Base-by-base conservation (phyloP, 2,888 invertebrate species). In the Folsomia candida region DNA sequence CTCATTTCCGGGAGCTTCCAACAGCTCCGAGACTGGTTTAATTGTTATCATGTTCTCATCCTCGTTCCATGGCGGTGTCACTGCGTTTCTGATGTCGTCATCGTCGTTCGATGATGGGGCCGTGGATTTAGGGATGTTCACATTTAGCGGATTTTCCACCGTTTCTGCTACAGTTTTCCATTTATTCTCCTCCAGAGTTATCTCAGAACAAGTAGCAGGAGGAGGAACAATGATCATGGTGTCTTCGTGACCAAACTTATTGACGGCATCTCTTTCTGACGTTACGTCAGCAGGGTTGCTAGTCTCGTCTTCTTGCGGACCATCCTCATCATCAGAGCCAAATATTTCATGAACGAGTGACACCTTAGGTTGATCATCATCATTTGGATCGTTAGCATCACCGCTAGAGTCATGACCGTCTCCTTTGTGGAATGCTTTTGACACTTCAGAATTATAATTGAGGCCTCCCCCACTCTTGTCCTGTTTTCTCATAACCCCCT, bases 351-450 rank as follows among this genome's bases (percentile, higher is more conserved):
- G 76, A 27, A 78, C 77, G 6, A 78, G 51, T 18, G 78, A 79
- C 9, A 75, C 65, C 63, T 76, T 77, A n/a, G 71, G 70, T 1
- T 64, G 64, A n/a, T 71, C 73, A 0, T 54, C 62, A n/a, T 64
- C 65, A 24, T 65, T 67, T 22, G 73, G 71, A 3, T 72, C 74
- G 24, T 74, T 68, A 1, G 64, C 66, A n/a, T 63, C 62, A 11
- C 69, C 72, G 24, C 73, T 68, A 1, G 64, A 64, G 14, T 63
- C 62, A 11, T 70, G 71, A 9, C 37, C 37, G 14, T 14, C 14
- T 3, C 22, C 28, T 54, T 87, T 87, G 70, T 86, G 86, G 75
- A 87, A 87, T 0, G 85, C 76, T 70, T 78, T 78, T 9, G 76
- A 79, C 57, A 79, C 75, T 71, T 79, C 78, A 0, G 78, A 74